These are phyloP conservation scores for Listronotus oregonensis DNA, from an alignment of 1,140 invertebrate species.

Conservation along the genomic window DNA sequence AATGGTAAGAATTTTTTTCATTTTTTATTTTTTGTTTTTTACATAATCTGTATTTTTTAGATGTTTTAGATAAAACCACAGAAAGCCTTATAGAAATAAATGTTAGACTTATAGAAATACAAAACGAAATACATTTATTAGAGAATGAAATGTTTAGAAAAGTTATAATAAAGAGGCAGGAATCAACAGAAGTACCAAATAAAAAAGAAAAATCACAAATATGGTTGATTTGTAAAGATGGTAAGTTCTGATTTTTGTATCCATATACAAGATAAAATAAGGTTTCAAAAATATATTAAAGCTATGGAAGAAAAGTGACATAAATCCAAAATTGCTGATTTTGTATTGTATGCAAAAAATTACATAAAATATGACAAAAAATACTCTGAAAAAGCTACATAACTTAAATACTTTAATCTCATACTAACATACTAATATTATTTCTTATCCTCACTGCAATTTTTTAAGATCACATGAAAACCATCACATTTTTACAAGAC, in stretches of 20 bases:
- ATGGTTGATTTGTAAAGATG: constrained; percentile 61
- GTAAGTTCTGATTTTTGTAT: constrained; percentile 4
- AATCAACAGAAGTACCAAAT: constrained; percentile 36
- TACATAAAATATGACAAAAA: no score
- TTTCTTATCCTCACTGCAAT: no score
- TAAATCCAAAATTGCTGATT: no score
- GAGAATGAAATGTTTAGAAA: constrained; percentile 65
- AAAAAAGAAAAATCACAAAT: constrained; percentile 42
- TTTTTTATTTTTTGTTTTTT: constrained; percentile 1
- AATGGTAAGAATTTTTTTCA: constrained; percentile 46
- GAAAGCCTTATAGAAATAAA: constrained; percentile 62
- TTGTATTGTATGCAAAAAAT: no score
- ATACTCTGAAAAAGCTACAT: no score
- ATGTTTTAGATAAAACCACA: constrained; percentile 50
- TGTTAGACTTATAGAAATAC: constrained; percentile 63
- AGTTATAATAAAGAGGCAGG: constrained; percentile 52
- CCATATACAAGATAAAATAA: no score
- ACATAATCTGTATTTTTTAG: not conserved
- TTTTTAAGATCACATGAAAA: no score
- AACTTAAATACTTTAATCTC: no score
- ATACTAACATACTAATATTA: no score
- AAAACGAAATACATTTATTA: constrained; percentile 64
- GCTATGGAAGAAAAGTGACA: no score
- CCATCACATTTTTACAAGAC: no score
- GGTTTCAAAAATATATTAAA: no score